Conservation (phyloP, 2,113 vertebrate species). For the Motacilla alba region DNA sequence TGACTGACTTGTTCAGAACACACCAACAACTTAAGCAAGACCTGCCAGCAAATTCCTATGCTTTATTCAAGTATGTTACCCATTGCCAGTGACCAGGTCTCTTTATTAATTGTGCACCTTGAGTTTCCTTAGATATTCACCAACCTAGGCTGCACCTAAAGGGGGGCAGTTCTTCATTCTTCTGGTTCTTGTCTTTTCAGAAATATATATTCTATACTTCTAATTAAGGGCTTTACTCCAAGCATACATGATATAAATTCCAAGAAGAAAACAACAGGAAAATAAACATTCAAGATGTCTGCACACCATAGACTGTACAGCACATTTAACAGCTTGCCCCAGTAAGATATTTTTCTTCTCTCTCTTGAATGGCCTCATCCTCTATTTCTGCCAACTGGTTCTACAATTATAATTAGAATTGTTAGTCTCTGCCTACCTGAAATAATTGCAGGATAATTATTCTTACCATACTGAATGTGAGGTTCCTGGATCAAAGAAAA, state of each 20-base stretch:
- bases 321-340: background rate
- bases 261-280: background rate
- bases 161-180: background rate
- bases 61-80: background rate
- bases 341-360: background rate
- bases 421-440: background rate
- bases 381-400: background rate
- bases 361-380: background rate
- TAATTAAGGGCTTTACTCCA: background rate
- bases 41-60: background rate
- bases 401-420: background rate
- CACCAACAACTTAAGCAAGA: background rate
- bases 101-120: background rate
- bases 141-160: background rate
- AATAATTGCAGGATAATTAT: constrained; percentile 7
- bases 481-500: background rate
- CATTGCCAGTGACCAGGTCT: background rate
- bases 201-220: background rate
- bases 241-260: background rate
- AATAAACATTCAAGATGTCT: background rate
- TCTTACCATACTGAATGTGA: background rate
- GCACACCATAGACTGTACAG: background rate
- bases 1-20: background rate
- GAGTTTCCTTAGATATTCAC: background rate
- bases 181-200: background rate